A percentile compares a stretch with the other conserved stretches of the same genome.
These are phyloP conservation scores for Esox lucius DNA, from an alignment of 2,797 vertebrate genomes.

Conservation along the genomic window DNA sequence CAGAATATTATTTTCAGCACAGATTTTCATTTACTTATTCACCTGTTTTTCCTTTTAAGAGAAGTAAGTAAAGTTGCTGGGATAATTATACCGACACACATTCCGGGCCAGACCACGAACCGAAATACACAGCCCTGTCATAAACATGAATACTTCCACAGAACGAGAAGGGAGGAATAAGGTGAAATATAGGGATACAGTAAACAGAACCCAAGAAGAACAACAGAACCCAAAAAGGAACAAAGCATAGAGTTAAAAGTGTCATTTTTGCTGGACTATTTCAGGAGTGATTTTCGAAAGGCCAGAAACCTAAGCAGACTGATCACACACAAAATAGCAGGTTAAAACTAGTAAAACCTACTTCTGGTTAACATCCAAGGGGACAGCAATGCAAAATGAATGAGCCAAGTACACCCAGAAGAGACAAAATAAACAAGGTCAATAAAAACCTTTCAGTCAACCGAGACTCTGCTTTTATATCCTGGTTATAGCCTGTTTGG, in stretches of 20 bases:
- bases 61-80: constrained; percentile 15
- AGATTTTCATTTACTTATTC: constrained; percentile 8
- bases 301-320: constrained; percentile 14
- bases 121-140: constrained; percentile 11
- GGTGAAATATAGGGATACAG: neutral
- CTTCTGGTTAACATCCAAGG: neutral
- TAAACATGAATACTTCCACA: constrained; percentile 28
- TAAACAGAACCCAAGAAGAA: constrained; percentile 9
- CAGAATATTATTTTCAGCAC: constrained; percentile 10
- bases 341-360: neutral
- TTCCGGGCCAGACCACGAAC: constrained; percentile 27
- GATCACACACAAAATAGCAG: constrained; percentile 19
- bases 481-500: neutral
- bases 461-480: neutral
- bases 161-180: neutral
- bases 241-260: constrained; percentile 8
- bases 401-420: constrained; percentile 1
- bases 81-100: constrained; percentile 37
- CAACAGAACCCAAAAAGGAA: constrained; percentile 19
- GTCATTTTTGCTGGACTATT: neutral
- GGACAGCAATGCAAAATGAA: constrained; percentile 13
- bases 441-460: neutral
- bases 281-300: neutral
- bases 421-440: too few relatives aligned
- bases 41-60: constrained; percentile 19